Percentiles rank a stretch among this genome's conserved stretches.
Evolutionary conservation across 1,140 invertebrate species (phyloP).

Genomic region (Helicoverpa armigera): DNA sequence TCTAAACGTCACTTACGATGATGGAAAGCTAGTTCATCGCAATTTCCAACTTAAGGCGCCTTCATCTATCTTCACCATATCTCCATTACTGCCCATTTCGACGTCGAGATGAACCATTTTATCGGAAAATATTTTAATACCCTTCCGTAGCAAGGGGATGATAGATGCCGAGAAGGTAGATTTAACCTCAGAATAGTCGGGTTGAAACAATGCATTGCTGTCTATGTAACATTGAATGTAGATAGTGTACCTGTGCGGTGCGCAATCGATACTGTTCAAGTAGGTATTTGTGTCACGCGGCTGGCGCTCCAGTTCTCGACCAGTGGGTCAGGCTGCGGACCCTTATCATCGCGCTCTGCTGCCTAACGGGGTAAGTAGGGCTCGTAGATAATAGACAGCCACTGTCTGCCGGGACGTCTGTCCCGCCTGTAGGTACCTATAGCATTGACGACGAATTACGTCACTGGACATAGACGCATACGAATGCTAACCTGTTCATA

Average conservation of each 20-base stretch:
- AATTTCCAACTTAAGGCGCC: too few relatives aligned
- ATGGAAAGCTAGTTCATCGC: too few relatives aligned
- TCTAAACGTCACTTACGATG: too few relatives aligned
- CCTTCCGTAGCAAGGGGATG: too few relatives aligned
- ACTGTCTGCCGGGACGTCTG: not conserved
- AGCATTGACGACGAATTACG: not conserved
- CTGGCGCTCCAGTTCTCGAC: conserved; percentile 23
- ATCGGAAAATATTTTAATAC: too few relatives aligned
- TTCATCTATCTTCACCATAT: too few relatives aligned
- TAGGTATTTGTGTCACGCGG: conserved; percentile 39
- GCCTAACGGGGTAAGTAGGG: conserved; percentile 18
- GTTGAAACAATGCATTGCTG: not conserved
- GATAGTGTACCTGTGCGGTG: not conserved
- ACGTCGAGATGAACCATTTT: too few relatives aligned
- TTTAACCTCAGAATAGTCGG: too few relatives aligned
- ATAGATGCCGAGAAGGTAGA: too few relatives aligned
- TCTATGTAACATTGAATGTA: not conserved
- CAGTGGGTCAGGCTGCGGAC: conserved; percentile 28
- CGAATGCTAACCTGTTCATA: too few relatives aligned
- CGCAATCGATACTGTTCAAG: conserved; percentile 32
- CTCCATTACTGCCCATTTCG: too few relatives aligned
- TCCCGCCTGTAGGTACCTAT: not conserved
- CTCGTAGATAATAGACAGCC: conserved; percentile 9
- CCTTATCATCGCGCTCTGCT: conserved; percentile 20
- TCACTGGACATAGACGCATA: not conserved